Evolutionary conservation across 2,113 vertebrate species (phyloP).

Genomic region (Pomatorhinus ruficollis): DNA sequence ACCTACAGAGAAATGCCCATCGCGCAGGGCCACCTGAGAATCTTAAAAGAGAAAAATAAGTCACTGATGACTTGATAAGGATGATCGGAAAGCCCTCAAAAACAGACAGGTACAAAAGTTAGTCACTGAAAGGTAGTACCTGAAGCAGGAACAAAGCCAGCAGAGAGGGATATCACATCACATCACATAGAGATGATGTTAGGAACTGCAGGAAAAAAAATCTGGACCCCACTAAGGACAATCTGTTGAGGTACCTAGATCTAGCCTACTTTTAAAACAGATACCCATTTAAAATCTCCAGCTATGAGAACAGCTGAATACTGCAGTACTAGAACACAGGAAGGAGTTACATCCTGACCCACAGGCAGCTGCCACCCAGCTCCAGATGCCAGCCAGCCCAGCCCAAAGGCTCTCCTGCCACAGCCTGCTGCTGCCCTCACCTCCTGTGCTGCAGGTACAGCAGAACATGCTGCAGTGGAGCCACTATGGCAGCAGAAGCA

Average conservation of each 20-base stretch:
- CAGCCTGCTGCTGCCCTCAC: slow-evolving; percentile 22
- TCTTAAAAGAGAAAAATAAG: not conserved
- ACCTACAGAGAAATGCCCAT: not conserved
- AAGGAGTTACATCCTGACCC: not conserved
- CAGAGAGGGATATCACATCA: not conserved
- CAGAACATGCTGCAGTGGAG: slow-evolving; percentile 10
- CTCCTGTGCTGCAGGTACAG: not conserved
- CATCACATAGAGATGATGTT: not conserved
- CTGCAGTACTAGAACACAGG: not conserved
- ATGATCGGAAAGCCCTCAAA: not conserved
- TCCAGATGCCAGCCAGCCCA: not conserved
- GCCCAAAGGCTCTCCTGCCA: not conserved
- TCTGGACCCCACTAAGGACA: not conserved
- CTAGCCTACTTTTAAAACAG: not conserved
- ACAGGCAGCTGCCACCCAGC: not conserved
- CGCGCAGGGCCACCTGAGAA: not conserved
- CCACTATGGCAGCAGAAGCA: slow-evolving; percentile 17
- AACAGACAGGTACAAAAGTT: not conserved
- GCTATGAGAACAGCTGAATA: not conserved
- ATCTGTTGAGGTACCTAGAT: not conserved
- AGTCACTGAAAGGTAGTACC: not conserved
- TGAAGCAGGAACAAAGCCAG: slow-evolving; percentile 21
- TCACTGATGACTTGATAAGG: not conserved
- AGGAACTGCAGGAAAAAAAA: not conserved
- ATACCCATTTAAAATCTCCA: not conserved